These are phyloP conservation scores for Magallana nippona DNA, from an alignment of 2,888 invertebrate genomes.

Conservation along the genomic window DNA sequence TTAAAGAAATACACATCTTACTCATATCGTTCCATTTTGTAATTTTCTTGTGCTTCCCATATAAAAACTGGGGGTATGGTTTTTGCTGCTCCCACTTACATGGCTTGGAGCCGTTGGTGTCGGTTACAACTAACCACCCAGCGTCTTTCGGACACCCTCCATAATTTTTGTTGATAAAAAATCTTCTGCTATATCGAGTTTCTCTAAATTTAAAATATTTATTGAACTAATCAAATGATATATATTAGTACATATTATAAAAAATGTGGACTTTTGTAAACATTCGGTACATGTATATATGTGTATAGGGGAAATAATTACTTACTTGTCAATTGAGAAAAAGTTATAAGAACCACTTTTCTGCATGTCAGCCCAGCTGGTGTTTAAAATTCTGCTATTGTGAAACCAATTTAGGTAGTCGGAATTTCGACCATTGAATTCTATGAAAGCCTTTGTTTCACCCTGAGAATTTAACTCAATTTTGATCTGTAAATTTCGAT, in stretches of 20 bases:
- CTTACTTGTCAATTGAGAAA: constrained; percentile 31
- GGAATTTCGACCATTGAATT: not conserved
- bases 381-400: not conserved
- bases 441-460: not conserved
- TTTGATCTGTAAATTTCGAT: not conserved
- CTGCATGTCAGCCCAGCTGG: constrained; percentile 7
- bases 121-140: constrained; percentile 10
- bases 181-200: not conserved
- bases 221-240: too few relatives aligned
- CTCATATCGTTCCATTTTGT: not conserved
- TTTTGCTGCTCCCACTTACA: not conserved
- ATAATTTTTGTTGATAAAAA: not conserved
- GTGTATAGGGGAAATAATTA: too few relatives aligned
- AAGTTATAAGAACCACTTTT: not conserved
- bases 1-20: not conserved
- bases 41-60: not conserved
- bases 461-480: not conserved
- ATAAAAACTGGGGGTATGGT: not conserved
- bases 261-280: too few relatives aligned
- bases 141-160: not conserved
- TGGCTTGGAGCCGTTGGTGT: not conserved
- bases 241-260: too few relatives aligned
- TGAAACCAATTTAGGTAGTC: constrained; percentile 33
- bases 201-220: not conserved
- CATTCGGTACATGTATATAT: too few relatives aligned